Evolutionary conservation across 2,797 vertebrate species (phyloP), one percentile per base, ranked within the genome.

Genomic region (Amblyopsis hoosieri): DNA sequence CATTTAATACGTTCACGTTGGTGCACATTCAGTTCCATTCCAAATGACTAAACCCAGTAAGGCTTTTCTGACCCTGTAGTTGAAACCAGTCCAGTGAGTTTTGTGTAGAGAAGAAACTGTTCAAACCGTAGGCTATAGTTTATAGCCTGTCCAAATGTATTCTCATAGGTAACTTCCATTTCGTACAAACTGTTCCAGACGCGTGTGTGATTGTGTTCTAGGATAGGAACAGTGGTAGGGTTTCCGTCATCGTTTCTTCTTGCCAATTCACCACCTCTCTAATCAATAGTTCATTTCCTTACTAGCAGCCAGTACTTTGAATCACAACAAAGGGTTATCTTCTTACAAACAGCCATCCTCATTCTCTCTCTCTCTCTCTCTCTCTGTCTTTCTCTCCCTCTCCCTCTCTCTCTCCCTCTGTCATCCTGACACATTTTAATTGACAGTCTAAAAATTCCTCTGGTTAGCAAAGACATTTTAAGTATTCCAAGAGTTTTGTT

Each of bases 251-350:
- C 54, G 42, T 58, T 1, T 50, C 31, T 72, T 61, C 70, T 66
- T 45, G 46, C 52, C 66, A 19, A 46, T 54, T 57, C n/a, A 52
- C 13, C 51, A 57, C 37, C 58, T 33, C 60, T 69, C 64, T 47
- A 86, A 89, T 89, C 86, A 74, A 89, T 90, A 88, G 75, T 84
- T 87, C 29, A 88, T 87, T 89, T 90, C 84, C 77, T 10, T 64
- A 66, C 60, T 53, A 62, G 71, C 66, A 48, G 23, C 64, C 75
- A 67, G 69, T 78, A 59, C 69, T 84, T 80, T 81, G 68, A 84
- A 80, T 85, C 77, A 66, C 76, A 81, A 59, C 68, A 74, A 80
- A 83, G 81, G 66, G 71, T 81, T 75, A 72, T 71, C 70, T 42
- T 62, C 54, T 48, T 64, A 11, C 71, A 79, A 82, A 79, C 65